Percentiles rank a stretch among this genome's conserved stretches.
Conservation (phyloP, 2,113 vertebrate species). For the Corapipo altera region DNA sequence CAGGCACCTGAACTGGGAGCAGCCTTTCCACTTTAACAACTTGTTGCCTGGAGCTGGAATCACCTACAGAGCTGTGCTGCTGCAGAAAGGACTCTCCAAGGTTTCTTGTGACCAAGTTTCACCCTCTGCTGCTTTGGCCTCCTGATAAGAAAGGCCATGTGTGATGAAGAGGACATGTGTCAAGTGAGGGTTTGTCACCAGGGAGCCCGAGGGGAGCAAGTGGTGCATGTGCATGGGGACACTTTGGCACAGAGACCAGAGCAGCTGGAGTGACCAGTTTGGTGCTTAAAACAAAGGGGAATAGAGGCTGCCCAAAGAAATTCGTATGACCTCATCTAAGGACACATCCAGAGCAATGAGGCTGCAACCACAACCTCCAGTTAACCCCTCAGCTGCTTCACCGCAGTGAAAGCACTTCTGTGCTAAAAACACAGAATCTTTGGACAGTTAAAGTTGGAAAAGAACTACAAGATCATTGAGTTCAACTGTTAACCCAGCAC, state of each 20-base stretch:
- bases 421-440: neutral
- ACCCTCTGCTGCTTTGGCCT: neutral
- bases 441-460: neutral
- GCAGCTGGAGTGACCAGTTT: conserved; percentile 25
- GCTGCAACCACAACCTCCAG: neutral
- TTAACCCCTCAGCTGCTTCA: conserved; percentile 23
- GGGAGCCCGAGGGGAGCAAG: no score
- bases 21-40: neutral
- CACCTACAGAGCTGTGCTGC: neutral
- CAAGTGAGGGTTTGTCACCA: neutral
- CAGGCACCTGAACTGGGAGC: neutral
- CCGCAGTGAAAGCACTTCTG: neutral
- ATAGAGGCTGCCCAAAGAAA: conserved; percentile 35
- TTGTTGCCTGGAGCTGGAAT: neutral
- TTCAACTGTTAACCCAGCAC: neutral
- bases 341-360: conserved; percentile 34
- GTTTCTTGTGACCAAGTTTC: neutral
- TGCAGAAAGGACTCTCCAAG: neutral
- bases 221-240: neutral
- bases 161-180: neutral
- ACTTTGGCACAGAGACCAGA: neutral
- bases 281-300: conserved; percentile 41
- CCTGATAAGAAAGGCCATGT: neutral
- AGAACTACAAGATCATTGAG: neutral
- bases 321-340: conserved; percentile 52